Conservation (phyloP, 2,888 invertebrate species). For the Dorcus hopei region DNA sequence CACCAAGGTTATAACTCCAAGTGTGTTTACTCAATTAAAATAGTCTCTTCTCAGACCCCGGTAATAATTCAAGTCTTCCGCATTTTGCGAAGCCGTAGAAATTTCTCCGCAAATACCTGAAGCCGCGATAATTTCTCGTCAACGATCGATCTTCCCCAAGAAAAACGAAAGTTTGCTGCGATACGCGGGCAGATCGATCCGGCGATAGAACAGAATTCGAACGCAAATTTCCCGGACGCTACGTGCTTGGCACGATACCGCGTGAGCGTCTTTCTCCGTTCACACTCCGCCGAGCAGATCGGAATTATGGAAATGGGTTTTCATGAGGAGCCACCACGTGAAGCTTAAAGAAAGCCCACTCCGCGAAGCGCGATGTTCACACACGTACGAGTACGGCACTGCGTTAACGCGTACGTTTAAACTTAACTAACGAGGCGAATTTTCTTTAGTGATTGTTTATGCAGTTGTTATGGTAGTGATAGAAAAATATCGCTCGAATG, state of each 20-base stretch:
- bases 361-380: not conserved
- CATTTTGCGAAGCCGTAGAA: no score
- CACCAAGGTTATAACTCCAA: no score
- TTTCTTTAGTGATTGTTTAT: not conserved
- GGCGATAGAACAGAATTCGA: not conserved
- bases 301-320: not conserved
- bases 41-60: no score
- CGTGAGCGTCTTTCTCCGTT: not conserved
- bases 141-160: no score
- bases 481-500: constrained; percentile 7
- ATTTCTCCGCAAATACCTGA: no score
- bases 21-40: no score
- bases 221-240: not conserved
- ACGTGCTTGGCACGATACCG: not conserved
- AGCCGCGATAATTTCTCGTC: no score
- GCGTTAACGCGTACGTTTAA: not conserved
- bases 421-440: not conserved
- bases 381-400: not conserved
- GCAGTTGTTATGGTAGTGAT: constrained; percentile 4
- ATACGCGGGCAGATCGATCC: no score
- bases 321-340: not conserved
- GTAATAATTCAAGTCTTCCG: no score
- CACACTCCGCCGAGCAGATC: not conserved
- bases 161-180: no score
- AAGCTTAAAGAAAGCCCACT: not conserved